A percentile compares a stretch with the other conserved stretches of the same genome.
These are phyloP conservation scores for Bradypodion ventrale DNA, from an alignment of 2,797 vertebrate species.

Conservation along the genomic window DNA sequence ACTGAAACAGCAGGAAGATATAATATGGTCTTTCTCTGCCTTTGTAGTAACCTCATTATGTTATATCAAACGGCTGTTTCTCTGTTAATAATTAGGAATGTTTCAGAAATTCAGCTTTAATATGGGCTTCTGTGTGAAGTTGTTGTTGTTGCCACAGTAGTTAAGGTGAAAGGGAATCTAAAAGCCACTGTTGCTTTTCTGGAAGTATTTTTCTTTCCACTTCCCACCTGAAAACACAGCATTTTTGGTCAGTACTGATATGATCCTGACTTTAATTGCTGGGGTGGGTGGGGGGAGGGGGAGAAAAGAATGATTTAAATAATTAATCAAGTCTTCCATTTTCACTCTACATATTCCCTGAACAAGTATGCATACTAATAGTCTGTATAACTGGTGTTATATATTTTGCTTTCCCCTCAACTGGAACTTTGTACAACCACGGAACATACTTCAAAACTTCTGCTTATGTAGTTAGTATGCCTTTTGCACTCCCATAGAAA, in stretches of 20 bases:
- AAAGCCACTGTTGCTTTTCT: not conserved
- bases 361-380: not conserved
- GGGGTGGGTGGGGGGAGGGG: too few species aligned
- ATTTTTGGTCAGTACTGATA: not conserved
- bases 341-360: not conserved
- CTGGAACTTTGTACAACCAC: not conserved
- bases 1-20: too few species aligned
- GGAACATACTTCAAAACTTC: not conserved
- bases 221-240: not conserved
- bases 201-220: too few species aligned
- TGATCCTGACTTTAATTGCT: not conserved
- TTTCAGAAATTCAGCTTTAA: too few species aligned
- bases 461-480: not conserved
- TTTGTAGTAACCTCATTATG: too few species aligned
- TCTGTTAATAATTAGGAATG: too few species aligned
- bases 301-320: not conserved
- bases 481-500: not conserved
- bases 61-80: too few species aligned
- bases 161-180: not conserved
- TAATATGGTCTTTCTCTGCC: too few species aligned
- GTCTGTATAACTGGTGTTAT: not conserved
- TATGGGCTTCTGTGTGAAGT: too few species aligned
- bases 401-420: not conserved
- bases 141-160: too few species aligned
- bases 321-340: not conserved